Evolutionary conservation across 2,888 invertebrate species (phyloP).

Genomic region (Polyploca ridens): DNA sequence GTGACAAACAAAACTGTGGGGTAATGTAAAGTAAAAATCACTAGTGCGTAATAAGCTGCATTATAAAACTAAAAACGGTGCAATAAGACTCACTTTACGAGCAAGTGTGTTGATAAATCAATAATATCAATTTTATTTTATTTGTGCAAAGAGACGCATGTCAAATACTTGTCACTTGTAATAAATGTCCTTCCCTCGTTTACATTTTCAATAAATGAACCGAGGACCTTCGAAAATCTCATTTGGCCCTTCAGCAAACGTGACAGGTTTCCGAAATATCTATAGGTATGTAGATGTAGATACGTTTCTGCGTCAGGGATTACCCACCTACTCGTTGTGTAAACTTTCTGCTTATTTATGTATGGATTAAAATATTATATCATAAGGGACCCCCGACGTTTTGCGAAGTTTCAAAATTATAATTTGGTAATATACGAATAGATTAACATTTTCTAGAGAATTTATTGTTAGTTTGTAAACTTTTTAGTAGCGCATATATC

Average conservation of each 20-base stretch:
- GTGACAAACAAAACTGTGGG: no score
- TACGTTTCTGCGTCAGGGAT: constrained; percentile 11
- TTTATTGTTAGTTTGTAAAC: not conserved
- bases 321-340: not conserved
- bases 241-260: constrained; percentile 47
- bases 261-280: constrained; percentile 41
- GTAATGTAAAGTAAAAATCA: no score
- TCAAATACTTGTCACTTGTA: constrained; percentile 49
- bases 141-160: constrained; percentile 32
- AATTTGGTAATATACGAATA: not conserved
- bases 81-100: no score
- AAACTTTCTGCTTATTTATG: constrained; percentile 4
- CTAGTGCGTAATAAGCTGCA: no score
- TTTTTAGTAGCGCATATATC: not conserved
- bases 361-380: constrained; percentile 4
- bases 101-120: no score
- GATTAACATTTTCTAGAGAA: not conserved
- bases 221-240: constrained; percentile 44
- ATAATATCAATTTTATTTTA: no score
- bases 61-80: no score
- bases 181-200: constrained; percentile 49
- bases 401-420: not conserved
- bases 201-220: constrained; percentile 55
- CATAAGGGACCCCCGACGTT: not conserved
- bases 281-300: constrained; percentile 15